A percentile compares a stretch with the other conserved stretches of the same genome.
These are phyloP conservation scores for Sminthurides aquaticus DNA, from an alignment of 2,888 invertebrate species.

Conservation along the genomic window DNA sequence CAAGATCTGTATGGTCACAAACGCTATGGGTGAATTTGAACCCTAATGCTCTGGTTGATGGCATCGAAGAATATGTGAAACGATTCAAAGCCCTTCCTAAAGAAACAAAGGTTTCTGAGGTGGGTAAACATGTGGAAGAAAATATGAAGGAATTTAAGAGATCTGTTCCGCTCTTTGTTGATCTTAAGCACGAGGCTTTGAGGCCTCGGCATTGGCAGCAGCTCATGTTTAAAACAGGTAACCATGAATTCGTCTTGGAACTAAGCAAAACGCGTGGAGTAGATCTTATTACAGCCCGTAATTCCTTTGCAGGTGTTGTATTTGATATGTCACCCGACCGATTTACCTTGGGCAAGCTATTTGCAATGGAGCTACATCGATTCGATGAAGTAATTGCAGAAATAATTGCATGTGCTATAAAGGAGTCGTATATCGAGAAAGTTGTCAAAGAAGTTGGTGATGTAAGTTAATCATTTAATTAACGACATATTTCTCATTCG, in stretches of 20 bases:
- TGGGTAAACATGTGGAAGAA: slow-evolving; percentile 65
- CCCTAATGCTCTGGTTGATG: slow-evolving; percentile 72
- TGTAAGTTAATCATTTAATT: no score
- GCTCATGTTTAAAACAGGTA: slow-evolving; percentile 76
- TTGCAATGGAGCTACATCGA: slow-evolving; percentile 80
- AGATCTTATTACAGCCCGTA: neutral
- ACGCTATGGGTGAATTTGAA: slow-evolving; percentile 82
- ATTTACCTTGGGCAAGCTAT: slow-evolving; percentile 88
- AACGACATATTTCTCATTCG: neutral
- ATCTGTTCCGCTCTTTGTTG: slow-evolving; percentile 80
- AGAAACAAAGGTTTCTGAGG: slow-evolving; percentile 52
- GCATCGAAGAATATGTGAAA: slow-evolving; percentile 75
- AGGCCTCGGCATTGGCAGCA: slow-evolving; percentile 83
- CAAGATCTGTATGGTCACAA: slow-evolving; percentile 73
- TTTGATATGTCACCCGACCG: slow-evolving; percentile 82
- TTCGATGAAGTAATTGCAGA: slow-evolving; percentile 72
- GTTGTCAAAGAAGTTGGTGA: slow-evolving; percentile 76
- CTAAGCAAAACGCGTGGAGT: slow-evolving; percentile 41
- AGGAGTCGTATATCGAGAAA: slow-evolving; percentile 83
- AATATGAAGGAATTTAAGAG: slow-evolving; percentile 82
- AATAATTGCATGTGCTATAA: slow-evolving; percentile 80
- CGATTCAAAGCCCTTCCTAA: slow-evolving; percentile 69
- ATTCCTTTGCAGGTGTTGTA: slow-evolving; percentile 51
- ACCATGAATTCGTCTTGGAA: slow-evolving; percentile 47
- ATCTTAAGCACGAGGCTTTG: slow-evolving; percentile 82